phyloP scores from a whole-genome alignment of 2,113 vertebrate species.

The Zosterops hypoxanthus region DNA sequence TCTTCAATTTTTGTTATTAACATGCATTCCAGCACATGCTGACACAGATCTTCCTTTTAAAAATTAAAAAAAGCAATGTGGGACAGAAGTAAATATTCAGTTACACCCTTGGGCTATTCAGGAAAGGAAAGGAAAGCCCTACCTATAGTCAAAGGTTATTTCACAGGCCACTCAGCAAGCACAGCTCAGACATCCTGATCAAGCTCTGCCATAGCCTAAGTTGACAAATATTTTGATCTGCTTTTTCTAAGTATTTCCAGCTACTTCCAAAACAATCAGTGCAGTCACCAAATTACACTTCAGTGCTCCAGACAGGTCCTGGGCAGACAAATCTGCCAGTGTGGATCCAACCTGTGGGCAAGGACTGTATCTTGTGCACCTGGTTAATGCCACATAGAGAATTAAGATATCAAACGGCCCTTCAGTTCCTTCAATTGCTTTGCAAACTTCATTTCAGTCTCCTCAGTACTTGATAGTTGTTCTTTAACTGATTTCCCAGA shows the following conservation, averaged over 20 bases:
- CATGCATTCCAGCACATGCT: background rate
- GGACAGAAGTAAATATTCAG: background rate
- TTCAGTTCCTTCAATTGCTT: background rate
- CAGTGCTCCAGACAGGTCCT: background rate
- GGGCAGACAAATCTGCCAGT: background rate
- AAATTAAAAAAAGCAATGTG: background rate
- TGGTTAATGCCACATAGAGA: background rate
- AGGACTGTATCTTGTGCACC: background rate
- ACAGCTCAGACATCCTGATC: background rate
- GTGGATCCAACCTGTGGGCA: background rate
- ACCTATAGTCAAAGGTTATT: background rate
- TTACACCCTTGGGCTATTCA: background rate
- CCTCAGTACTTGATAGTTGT: background rate
- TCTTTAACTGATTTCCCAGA: background rate
- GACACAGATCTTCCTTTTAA: background rate
- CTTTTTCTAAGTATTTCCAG: background rate
- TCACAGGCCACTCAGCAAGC: background rate
- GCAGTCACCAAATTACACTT: background rate
- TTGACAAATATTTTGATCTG: background rate
- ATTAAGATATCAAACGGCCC: background rate
- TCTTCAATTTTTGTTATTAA: background rate
- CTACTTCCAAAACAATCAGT: background rate
- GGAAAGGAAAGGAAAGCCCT: background rate
- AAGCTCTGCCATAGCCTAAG: background rate
- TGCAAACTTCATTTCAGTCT: background rate